phyloP scores from a whole-genome alignment of 2,888 invertebrate genomes.

The Notocelia uddmanniana region DNA sequence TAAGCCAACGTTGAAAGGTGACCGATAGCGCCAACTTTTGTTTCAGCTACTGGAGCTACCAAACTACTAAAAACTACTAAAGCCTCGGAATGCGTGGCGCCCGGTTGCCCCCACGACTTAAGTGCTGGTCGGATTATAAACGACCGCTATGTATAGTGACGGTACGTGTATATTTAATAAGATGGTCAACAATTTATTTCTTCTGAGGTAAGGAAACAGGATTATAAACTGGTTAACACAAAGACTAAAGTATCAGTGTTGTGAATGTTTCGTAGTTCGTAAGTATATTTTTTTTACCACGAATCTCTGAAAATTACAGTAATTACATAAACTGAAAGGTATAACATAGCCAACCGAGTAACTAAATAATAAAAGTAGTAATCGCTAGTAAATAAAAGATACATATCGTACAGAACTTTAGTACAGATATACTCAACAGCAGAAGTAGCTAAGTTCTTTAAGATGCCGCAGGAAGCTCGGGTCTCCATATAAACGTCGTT shows the following conservation, averaged over 20 bases:
- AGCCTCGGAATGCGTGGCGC: conserved; percentile 74
- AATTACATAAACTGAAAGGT: no score
- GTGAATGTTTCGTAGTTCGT: background rate
- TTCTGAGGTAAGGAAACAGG: background rate
- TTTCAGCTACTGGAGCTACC: conserved; percentile 53
- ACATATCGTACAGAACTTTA: background rate
- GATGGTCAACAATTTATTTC: background rate
- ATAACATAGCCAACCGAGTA: no score
- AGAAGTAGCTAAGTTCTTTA: no score
- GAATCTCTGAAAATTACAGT: no score
- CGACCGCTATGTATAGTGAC: conserved; percentile 68
- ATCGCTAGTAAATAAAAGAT: background rate
- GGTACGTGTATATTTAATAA: conserved; percentile 12
- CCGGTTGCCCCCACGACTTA: conserved; percentile 82
- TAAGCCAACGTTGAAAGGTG: conserved; percentile 53
- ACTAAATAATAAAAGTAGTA: background rate
- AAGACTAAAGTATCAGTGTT: background rate
- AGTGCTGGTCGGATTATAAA: conserved; percentile 81
- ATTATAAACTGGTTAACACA: background rate
- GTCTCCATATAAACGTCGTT: no score
- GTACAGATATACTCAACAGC: no score
- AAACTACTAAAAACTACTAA: conserved; percentile 71
- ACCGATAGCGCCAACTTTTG: conserved; percentile 62
- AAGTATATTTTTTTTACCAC: no score
- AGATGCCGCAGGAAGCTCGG: no score